Evolutionary conservation across 2,797 vertebrate genomes (phyloP).

Genomic region (Aldrovandia affinis): DNA sequence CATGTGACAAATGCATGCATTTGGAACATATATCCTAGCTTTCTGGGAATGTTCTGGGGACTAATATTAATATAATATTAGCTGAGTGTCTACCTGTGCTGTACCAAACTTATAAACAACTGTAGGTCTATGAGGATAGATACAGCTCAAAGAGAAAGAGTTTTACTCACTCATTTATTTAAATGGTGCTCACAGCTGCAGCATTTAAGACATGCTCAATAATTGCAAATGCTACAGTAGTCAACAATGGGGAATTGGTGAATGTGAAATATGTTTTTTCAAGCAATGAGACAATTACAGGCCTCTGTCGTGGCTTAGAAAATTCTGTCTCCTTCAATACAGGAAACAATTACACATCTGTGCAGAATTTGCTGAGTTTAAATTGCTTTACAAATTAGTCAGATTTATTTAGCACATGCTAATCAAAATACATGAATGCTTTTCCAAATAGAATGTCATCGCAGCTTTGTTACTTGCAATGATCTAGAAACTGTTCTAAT

Average conservation of each 20-base stretch:
- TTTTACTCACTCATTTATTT: background rate
- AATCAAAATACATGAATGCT: background rate
- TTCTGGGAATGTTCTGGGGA: background rate
- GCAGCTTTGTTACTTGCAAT: background rate
- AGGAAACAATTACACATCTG: constrained; percentile 21
- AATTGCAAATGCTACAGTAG: constrained; percentile 3
- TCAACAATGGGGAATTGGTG: constrained; percentile 21
- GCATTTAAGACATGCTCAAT: background rate
- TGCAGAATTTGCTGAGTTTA: constrained; percentile 35
- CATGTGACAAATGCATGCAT: background rate
- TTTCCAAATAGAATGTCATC: background rate
- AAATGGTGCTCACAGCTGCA: background rate
- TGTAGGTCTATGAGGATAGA: background rate
- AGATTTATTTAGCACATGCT: constrained; percentile 8
- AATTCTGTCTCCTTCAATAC: constrained; percentile 28
- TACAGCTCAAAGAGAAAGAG: background rate
- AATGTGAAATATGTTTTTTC: constrained; percentile 34
- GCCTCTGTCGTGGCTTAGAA: constrained; percentile 27
- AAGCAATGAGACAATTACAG: constrained; percentile 43
- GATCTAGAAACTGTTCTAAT: background rate
- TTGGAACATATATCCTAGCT: too few relatives aligned
- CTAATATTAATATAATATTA: background rate
- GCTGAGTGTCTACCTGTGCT: background rate
- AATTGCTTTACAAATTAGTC: constrained; percentile 45
- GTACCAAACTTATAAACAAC: background rate